phyloP scores from a whole-genome alignment of 1,140 invertebrate genomes.

The Leptinotarsa texana region DNA sequence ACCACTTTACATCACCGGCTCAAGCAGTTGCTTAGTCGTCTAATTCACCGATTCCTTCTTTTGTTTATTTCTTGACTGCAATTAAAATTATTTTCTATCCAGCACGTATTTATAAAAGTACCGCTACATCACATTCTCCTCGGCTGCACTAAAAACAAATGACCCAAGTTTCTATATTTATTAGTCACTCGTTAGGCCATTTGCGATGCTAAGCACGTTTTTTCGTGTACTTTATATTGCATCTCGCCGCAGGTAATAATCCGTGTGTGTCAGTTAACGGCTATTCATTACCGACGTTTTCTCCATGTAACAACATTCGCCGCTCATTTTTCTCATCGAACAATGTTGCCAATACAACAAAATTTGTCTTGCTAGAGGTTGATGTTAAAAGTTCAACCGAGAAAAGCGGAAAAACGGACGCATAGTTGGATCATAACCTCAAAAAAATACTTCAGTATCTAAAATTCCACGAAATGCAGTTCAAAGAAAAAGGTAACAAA shows the following conservation, averaged over 20 bases:
- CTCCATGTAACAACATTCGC: not conserved
- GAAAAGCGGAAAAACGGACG: no score
- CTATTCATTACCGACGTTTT: slow-evolving; percentile 1
- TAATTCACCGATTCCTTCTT: no score
- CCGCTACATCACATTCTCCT: not conserved
- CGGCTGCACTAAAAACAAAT: not conserved
- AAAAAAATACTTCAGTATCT: no score
- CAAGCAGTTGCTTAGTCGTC: no score
- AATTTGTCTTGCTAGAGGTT: not conserved
- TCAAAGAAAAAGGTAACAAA: no score
- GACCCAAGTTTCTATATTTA: not conserved
- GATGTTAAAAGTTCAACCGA: no score
- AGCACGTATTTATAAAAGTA: not conserved
- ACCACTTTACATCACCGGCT: no score
- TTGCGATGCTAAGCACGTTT: slow-evolving; percentile 1
- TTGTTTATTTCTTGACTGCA: not conserved
- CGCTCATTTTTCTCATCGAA: not conserved
- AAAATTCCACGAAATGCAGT: no score
- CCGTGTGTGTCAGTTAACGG: slow-evolving; percentile 9
- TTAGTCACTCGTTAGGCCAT: not conserved
- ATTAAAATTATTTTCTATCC: not conserved
- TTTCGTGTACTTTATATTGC: not conserved
- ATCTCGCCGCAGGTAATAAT: slow-evolving; percentile 12
- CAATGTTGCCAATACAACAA: no score
- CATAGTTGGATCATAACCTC: no score